Evolutionary conservation across 2,888 invertebrate genomes (phyloP).

Genomic region (Dryobota labecula): DNA sequence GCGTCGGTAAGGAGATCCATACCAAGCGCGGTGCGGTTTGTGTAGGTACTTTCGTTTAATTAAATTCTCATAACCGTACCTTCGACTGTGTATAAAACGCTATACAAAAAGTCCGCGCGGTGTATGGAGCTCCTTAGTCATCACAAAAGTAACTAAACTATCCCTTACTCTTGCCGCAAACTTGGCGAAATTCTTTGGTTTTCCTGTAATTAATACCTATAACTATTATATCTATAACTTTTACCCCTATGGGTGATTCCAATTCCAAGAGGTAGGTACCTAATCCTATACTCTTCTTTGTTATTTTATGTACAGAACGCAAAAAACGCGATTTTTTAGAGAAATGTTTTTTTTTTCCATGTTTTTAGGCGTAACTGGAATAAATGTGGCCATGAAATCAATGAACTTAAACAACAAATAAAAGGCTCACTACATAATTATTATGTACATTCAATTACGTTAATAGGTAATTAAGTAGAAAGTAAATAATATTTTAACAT

Average conservation of each 20-base stretch:
- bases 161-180: not conserved
- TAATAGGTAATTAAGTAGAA: slow-evolving; percentile 24
- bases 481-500: slow-evolving; percentile 20
- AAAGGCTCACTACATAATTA: not conserved
- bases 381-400: slow-evolving; percentile 3
- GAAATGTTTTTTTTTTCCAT: not conserved
- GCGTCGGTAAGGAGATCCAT: too few relatives aligned
- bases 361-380: not conserved
- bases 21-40: not conserved
- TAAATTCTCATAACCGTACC: not conserved
- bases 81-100: slow-evolving; percentile 1
- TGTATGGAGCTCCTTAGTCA: not conserved
- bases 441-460: slow-evolving; percentile 14
- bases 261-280: too few relatives aligned
- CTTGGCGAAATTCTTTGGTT: slow-evolving; percentile 5
- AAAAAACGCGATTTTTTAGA: not conserved
- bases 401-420: slow-evolving; percentile 11
- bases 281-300: not conserved
- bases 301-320: slow-evolving; percentile 1
- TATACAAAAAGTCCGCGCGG: too few relatives aligned
- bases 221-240: not conserved
- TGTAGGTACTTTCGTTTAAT: not conserved
- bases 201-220: slow-evolving; percentile 12
- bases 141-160: not conserved
- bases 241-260: not conserved